Evolutionary conservation across 2,797 vertebrate species (phyloP).

Genomic region (Chiroxiphia lanceolata): DNA sequence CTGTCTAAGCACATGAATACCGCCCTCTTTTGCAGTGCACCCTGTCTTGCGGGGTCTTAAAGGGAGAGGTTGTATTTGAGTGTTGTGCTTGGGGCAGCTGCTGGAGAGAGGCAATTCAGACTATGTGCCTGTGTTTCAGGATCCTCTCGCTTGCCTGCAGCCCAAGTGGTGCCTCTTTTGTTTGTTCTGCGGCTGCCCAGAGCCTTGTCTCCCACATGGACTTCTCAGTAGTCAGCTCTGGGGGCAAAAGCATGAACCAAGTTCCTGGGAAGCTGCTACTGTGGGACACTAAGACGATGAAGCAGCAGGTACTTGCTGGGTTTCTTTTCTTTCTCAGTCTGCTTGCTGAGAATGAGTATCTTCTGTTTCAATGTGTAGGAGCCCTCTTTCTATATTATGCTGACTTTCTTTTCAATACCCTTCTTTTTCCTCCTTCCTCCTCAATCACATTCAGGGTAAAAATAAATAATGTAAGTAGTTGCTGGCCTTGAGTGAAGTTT

Average conservation of each 20-base stretch:
- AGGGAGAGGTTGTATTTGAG: fast-evolving
- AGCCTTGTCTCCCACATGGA: constrained; percentile 69
- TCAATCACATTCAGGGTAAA: not conserved
- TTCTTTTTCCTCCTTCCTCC: not conserved
- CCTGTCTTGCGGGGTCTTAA: not conserved
- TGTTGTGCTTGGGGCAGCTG: not conserved
- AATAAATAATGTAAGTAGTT: not conserved
- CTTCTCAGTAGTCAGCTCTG: constrained; percentile 38
- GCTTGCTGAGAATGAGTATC: not conserved
- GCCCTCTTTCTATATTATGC: not conserved
- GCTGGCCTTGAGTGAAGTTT: not conserved
- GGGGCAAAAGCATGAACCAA: constrained; percentile 72
- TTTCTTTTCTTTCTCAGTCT: not conserved
- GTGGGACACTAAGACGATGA: constrained; percentile 98
- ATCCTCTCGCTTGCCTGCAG: constrained; percentile 95
- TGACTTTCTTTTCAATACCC: not conserved
- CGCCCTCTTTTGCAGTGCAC: not conserved
- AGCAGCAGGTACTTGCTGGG: constrained; percentile 86
- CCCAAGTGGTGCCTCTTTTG: constrained; percentile 92
- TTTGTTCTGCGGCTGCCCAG: constrained; percentile 92
- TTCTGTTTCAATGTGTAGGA: not conserved
- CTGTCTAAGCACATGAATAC: not conserved
- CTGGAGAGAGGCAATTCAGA: not conserved
- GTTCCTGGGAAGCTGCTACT: constrained; percentile 90
- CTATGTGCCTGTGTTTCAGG: constrained; percentile 69